Base-by-base conservation (phyloP, 2,888 invertebrate species). In the Cantharis rustica region DNA sequence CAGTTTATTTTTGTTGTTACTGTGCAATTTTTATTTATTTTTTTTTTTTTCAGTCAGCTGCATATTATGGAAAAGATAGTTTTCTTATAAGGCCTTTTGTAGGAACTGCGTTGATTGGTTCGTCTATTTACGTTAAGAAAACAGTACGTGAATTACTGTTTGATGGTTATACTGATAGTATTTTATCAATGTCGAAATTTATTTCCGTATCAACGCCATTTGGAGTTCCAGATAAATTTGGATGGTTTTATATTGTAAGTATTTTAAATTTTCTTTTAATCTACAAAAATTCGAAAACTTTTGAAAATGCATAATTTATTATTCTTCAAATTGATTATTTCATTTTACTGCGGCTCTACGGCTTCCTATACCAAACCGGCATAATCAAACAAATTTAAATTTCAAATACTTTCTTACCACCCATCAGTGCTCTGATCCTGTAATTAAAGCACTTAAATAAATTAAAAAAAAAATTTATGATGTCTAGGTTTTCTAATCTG, bases 201-300 rank as follows among this genome's bases (percentile, higher is more conserved):
- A 84, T 93, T 69, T 92, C 92, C 0, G 85, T 91, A 0, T 90
- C 90, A 31, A 89, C 78, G 3, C 1, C 13, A 1, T 13, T 1
- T 3, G n/a, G 75, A 3, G 20, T 20, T 9, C 64, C 92, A 0
- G 96, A 96, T 84, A 91, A 91, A 83, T 96, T 97, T 86, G 97
- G 95, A 13, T 93, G 96, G 92, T 96, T 97, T 88, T 96, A 95
- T 83, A 90, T 89, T 83, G 92, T 92, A 86, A 84, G 91, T 72
- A 71, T n/a, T 47, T 26, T 26, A 10, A 5, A 26, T 1, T 2
- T n/a, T 47, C 7, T 7, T 23, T 23, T 23, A 5, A 1, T 9
- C 9, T n/a, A n/a, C n/a, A 20, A 20, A 20, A 20, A 20, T 20
- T 20, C 4, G 4, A 20, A 3, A 20, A 20, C 20, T 20, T n/a